Percentiles rank a stretch among this genome's conserved stretches.
Evolutionary conservation across 2,888 invertebrate species (phyloP).

Genomic region (Orthonevra nobilis): DNA sequence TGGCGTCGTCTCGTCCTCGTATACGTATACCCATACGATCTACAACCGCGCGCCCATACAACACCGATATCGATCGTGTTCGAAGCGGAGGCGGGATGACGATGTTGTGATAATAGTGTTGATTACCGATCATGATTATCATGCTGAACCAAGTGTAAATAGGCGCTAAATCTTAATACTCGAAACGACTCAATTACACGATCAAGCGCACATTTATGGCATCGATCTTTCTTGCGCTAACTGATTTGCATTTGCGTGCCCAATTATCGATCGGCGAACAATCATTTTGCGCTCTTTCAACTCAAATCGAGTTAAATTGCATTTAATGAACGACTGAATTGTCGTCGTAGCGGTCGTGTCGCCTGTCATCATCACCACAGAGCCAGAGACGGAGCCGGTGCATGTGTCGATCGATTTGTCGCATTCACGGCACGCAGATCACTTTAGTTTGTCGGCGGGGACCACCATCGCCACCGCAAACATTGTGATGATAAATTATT

Average conservation of each 20-base stretch:
- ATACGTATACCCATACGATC: constrained; percentile 38
- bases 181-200: constrained; percentile 67
- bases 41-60: too few species aligned
- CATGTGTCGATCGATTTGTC: constrained; percentile 68
- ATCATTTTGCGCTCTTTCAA: constrained; percentile 50
- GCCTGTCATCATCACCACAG: constrained; percentile 21
- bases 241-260: constrained; percentile 70
- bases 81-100: constrained; percentile 31
- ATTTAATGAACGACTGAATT: constrained; percentile 69
- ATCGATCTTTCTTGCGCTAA: constrained; percentile 45
- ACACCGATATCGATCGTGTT: constrained; percentile 38
- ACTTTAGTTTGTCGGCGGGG: constrained; percentile 45
- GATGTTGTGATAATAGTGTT: too few species aligned
- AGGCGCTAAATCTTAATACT: too few species aligned
- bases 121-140: too few species aligned
- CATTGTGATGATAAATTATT: constrained; percentile 68
- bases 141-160: too few species aligned
- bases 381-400: constrained; percentile 51
- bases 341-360: constrained; percentile 41
- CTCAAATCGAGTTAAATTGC: constrained; percentile 70
- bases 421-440: constrained; percentile 66
- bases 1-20: constrained; percentile 15
- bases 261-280: constrained; percentile 64
- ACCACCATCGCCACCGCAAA: constrained; percentile 65
- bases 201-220: constrained; percentile 60